These are phyloP conservation scores for Drosophila repletoides DNA, from an alignment of 1,140 invertebrate species.

Conservation along the genomic window DNA sequence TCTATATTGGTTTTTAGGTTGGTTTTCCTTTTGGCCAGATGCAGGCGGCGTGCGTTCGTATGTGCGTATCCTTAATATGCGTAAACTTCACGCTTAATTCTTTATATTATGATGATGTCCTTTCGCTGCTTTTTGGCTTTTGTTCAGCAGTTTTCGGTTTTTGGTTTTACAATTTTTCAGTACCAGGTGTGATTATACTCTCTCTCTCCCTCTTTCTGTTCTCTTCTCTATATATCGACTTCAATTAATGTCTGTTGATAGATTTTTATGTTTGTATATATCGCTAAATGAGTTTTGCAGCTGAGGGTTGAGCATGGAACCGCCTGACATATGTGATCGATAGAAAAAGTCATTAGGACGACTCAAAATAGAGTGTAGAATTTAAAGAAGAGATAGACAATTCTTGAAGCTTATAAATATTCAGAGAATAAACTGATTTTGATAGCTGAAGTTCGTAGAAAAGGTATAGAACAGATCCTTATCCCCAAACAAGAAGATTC, in stretches of 20 bases:
- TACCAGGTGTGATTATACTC: slow-evolving; percentile 70
- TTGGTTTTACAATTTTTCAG: slow-evolving; percentile 69
- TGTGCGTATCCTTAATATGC: slow-evolving; percentile 78
- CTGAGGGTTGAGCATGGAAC: slow-evolving; percentile 21
- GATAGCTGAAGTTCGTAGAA: too few relatives aligned
- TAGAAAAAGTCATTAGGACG: background rate
- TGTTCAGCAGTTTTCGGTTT: slow-evolving; percentile 52
- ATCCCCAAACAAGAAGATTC: too few relatives aligned
- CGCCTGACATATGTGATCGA: slow-evolving; percentile 6
- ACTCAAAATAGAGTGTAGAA: background rate
- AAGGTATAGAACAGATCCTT: too few relatives aligned
- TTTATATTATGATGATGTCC: slow-evolving; percentile 77
- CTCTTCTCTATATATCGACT: slow-evolving; percentile 7
- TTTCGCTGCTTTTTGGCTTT: slow-evolving; percentile 72
- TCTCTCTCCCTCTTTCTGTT: background rate
- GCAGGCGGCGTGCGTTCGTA: slow-evolving; percentile 64
- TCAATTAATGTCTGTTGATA: slow-evolving; percentile 72
- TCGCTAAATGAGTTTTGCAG: slow-evolving; percentile 40
- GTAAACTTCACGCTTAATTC: slow-evolving; percentile 82
- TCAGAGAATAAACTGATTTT: too few relatives aligned
- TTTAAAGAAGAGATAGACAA: background rate
- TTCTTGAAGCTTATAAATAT: background rate
- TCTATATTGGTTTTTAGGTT: too few relatives aligned
- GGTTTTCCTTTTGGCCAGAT: slow-evolving; percentile 49
- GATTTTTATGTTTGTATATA: slow-evolving; percentile 81